Conservation (phyloP, 35 echinoderm and acorn worm species). For the Ophiothrix spiculata region DNA sequence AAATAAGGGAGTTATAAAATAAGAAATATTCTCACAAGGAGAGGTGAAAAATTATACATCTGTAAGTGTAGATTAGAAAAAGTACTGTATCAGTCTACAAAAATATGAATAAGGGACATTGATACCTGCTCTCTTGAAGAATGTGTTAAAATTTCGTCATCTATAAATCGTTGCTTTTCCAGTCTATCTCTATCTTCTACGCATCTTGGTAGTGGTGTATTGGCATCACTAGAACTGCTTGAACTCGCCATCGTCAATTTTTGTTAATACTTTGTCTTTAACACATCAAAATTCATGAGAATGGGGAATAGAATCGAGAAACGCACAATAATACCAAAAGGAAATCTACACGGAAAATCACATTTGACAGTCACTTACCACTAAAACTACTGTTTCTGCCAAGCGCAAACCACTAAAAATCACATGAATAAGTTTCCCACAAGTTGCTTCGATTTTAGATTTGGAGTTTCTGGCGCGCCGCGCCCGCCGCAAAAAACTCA, state of each 20-base stretch:
- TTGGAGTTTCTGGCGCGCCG: no score
- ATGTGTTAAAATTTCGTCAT: slow-evolving; percentile 56
- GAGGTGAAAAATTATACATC: no score
- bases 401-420: no score
- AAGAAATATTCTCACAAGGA: no score
- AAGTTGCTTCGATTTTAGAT: no score
- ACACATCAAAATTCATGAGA: not conserved
- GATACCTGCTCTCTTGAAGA: slow-evolving; percentile 73
- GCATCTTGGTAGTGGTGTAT: slow-evolving; percentile 56
- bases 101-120: no score
- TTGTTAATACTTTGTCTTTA: not conserved
- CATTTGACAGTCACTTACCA: not conserved
- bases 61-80: no score
- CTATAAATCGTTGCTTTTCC: slow-evolving; percentile 51
- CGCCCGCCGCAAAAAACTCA: no score
- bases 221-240: not conserved
- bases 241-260: not conserved
- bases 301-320: not conserved
- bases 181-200: slow-evolving; percentile 53
- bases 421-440: no score
- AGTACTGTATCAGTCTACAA: no score
- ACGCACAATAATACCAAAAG: not conserved
- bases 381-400: not conserved
- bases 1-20: no score
- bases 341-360: not conserved